Evolutionary conservation across 2,888 invertebrate species (phyloP).

Genomic region (Clitarchus hookeri): DNA sequence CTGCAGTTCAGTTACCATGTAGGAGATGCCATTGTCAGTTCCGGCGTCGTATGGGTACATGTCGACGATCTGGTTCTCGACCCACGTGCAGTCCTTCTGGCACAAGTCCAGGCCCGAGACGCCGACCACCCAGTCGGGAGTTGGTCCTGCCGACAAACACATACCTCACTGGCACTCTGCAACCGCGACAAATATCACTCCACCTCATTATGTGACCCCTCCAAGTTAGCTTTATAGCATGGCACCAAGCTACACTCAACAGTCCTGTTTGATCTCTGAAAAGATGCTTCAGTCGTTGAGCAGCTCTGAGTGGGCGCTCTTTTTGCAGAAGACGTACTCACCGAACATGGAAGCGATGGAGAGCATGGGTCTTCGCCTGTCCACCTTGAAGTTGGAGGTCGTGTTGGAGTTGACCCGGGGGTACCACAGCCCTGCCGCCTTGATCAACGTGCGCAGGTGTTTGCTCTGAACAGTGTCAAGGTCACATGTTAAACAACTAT

Average conservation of each 20-base stretch:
- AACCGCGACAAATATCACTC: no score
- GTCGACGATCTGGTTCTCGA: conserved; percentile 79
- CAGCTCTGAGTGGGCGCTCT: no score
- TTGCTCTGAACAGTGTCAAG: conserved; percentile 55
- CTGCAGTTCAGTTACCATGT: conserved; percentile 66
- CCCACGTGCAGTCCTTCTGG: conserved; percentile 87
- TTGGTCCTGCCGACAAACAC: conserved; percentile 70
- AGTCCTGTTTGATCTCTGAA: no score
- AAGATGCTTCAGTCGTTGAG: no score
- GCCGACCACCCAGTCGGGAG: conserved; percentile 98
- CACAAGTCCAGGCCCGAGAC: conserved; percentile 89
- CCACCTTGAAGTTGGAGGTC: conserved; percentile 78
- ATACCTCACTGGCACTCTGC: no score
- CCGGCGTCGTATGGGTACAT: conserved; percentile 96
- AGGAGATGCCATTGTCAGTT: conserved; percentile 90
- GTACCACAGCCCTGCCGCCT: conserved; percentile 88
- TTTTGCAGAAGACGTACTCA: conserved; percentile 50
- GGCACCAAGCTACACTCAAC: no score
- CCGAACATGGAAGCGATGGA: conserved; percentile 89
- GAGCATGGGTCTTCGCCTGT: conserved; percentile 81
- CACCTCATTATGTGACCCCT: no score
- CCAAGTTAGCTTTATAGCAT: no score
- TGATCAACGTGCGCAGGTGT: conserved; percentile 80
- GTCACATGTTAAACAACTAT: no score
- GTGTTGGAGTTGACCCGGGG: conserved; percentile 86